Evolutionary conservation across 2,113 vertebrate species (phyloP).

Genomic region (Dermatemys mawii): DNA sequence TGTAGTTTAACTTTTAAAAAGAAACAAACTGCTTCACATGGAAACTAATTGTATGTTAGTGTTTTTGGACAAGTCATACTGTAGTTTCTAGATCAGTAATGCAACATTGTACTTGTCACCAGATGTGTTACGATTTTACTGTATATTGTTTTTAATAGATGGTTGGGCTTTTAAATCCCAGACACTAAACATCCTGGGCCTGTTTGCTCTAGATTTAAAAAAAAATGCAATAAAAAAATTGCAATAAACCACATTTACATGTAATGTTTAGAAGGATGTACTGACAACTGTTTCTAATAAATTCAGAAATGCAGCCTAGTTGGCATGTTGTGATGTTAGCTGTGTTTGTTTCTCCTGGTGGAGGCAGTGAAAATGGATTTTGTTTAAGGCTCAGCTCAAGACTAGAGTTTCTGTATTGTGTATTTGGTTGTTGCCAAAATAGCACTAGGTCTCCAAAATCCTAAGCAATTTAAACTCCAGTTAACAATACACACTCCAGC

Average conservation of each 20-base stretch:
- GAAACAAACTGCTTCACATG: conserved; percentile 80
- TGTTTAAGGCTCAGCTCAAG: neutral
- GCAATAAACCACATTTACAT: conserved; percentile 79
- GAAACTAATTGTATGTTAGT: conserved; percentile 83
- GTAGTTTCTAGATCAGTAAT: conserved; percentile 85
- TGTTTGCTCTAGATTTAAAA: conserved; percentile 80
- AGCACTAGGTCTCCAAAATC: neutral
- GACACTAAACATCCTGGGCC: conserved; percentile 80
- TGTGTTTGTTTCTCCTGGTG: conserved; percentile 27
- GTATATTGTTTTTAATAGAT: conserved; percentile 80
- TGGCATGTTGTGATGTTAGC: conserved; percentile 37
- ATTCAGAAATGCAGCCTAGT: conserved; percentile 63
- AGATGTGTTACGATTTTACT: conserved; percentile 79
- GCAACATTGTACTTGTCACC: conserved; percentile 83
- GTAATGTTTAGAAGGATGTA: conserved; percentile 77
- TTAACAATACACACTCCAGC: neutral
- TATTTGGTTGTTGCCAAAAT: neutral
- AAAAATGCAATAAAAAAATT: conserved; percentile 83
- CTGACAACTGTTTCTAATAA: conserved; percentile 77
- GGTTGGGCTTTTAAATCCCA: conserved; percentile 80
- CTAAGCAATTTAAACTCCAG: neutral
- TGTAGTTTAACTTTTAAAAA: conserved; percentile 82
- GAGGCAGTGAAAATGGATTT: neutral
- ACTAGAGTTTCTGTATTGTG: neutral
- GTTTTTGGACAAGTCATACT: conserved; percentile 78